These are phyloP conservation scores for Limanda limanda DNA, from an alignment of 2,113 vertebrate species.

Conservation along the genomic window DNA sequence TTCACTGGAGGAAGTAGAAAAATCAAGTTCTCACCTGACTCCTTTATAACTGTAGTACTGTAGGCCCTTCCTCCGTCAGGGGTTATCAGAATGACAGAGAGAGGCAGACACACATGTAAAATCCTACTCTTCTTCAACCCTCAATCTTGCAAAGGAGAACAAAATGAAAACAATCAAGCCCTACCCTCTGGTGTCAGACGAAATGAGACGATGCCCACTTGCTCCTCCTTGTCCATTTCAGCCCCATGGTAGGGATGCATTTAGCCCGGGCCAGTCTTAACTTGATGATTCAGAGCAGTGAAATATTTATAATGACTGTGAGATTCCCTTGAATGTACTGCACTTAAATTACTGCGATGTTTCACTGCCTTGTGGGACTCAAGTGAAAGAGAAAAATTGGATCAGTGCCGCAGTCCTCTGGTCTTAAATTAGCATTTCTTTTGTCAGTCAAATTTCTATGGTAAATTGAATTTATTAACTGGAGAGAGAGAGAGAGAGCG, in stretches of 20 bases:
- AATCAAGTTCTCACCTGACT: slow-evolving; percentile 46
- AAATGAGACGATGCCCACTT: slow-evolving; percentile 62
- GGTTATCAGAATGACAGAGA: slow-evolving; percentile 51
- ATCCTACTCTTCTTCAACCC: slow-evolving; percentile 16
- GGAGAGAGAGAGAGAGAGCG: slow-evolving; percentile 58
- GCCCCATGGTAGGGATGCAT: slow-evolving; percentile 63
- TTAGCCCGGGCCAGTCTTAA: slow-evolving; percentile 72
- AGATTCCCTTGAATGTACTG: slow-evolving; percentile 85
- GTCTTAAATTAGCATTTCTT: slow-evolving; percentile 84
- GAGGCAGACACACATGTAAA: slow-evolving; percentile 46
- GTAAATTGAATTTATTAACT: slow-evolving; percentile 84
- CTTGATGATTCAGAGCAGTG: slow-evolving; percentile 79
- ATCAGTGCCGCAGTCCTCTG: slow-evolving; percentile 79
- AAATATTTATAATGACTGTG: slow-evolving; percentile 84
- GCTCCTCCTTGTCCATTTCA: slow-evolving; percentile 66
- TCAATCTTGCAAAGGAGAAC: slow-evolving; percentile 56
- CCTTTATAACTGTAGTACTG: slow-evolving; percentile 32
- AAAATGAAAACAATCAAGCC: slow-evolving; percentile 79
- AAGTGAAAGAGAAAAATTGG: slow-evolving; percentile 78
- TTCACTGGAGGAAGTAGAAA: slow-evolving; percentile 34
- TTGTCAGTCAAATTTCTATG: slow-evolving; percentile 83
- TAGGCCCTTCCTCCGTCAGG: slow-evolving; percentile 40
- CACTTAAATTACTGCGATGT: slow-evolving; percentile 84
- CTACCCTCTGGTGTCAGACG: slow-evolving; percentile 67
- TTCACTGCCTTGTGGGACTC: slow-evolving; percentile 82